Base-by-base conservation (phyloP, 2,888 invertebrate genomes). In the Tipula confusa region DNA sequence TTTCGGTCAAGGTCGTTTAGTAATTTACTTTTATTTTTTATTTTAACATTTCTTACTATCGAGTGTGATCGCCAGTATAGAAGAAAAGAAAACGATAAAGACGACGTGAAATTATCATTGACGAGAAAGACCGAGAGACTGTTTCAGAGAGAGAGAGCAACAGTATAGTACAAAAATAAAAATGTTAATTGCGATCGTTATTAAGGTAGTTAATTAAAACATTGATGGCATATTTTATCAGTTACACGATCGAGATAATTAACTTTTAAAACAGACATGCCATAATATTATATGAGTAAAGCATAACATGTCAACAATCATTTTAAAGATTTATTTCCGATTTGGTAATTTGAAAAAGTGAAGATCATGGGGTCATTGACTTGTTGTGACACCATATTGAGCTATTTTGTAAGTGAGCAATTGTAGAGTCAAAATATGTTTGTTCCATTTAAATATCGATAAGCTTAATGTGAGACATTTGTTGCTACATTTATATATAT, bases 1-100 rank as follows among this genome's bases (percentile, higher is more conserved):
- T 82, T 82, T 31, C 33, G 82, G 82, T 82, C 82, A 82, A 82
- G 82, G 82, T 33, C 82, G 33, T 82, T 18, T 33, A 33, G 1
- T 33, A 3, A 33, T 7, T 11, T 18, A 18, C 82, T 82, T 82
- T 82, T 2, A 79, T 79, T 11, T 18, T 15, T 15, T 18, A 33
- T 82, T 29, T 33, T n/a, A n/a, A n/a, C n/a, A n/a, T 7, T 29
- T 81, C 0, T 81, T 11, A n/a, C 15, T 2, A 15, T 43, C 43
- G 43, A n/a, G 43, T 15, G n/a, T 15, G 15, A 36, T 15, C 64
- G 64, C 24, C 64, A 64, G 24, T 18, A 64, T 18, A 64, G 43
- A 43, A 43, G 43, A 43, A n/a, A 43, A n/a, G n/a, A n/a, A n/a
- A 43, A n/a, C n/a, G 43, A 36, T 1, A 36, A 36, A 36, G 36